Conservation (phyloP, 92 coral and sea anemone genomes). For the Diadumene lineata region DNA sequence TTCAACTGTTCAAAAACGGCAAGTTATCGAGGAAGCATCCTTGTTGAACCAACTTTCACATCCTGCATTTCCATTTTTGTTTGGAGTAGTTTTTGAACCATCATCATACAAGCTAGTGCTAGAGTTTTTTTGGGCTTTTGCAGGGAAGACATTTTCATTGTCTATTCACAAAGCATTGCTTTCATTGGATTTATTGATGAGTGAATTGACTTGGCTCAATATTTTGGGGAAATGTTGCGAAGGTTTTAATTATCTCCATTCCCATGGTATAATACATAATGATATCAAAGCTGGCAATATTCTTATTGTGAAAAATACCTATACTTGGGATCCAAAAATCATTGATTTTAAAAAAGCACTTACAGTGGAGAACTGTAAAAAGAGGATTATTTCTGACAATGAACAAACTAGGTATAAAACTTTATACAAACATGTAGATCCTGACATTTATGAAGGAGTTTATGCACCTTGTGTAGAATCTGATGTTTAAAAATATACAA, state of each 20-base stretch:
- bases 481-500: constrained; percentile 15
- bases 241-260: constrained; percentile 36
- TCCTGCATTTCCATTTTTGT: constrained; percentile 42
- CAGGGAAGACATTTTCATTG: constrained; percentile 22
- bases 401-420: constrained; percentile 12
- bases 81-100: constrained; percentile 37
- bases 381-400: constrained; percentile 1
- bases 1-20: constrained; percentile 12
- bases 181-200: constrained; percentile 3
- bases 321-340: constrained; percentile 25
- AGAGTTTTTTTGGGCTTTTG: constrained; percentile 31
- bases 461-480: constrained; percentile 26
- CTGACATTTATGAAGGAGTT: constrained; percentile 26
- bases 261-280: constrained; percentile 27
- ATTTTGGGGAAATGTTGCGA: constrained; percentile 28
- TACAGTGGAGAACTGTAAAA: background rate
- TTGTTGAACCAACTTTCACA: constrained; percentile 35
- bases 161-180: constrained; percentile 20
- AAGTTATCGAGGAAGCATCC: constrained; percentile 34
- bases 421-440: constrained; percentile 23
- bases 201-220: constrained; percentile 24
- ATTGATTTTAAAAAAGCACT: constrained; percentile 34
- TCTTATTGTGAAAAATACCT: constrained; percentile 11
- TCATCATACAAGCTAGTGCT: constrained; percentile 19
- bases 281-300: constrained; percentile 34